Percentiles rank a stretch among this genome's conserved stretches.
Conservation (phyloP, 2,113 vertebrate species). For the Labeo catla region DNA sequence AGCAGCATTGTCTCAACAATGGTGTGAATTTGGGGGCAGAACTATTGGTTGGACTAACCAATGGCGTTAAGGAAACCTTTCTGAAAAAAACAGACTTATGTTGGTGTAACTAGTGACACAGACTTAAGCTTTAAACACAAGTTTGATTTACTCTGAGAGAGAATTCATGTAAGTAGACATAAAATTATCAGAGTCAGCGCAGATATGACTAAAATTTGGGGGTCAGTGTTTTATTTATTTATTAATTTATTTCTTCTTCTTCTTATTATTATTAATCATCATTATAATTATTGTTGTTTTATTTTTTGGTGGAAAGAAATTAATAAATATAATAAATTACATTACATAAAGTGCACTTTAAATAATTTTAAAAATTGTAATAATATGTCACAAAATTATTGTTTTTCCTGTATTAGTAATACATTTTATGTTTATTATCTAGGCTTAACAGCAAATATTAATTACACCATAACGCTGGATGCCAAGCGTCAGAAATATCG, state of each 20-base stretch:
- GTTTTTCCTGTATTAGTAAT: too few relatives aligned
- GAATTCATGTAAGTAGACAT: background rate
- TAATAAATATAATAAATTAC: too few relatives aligned
- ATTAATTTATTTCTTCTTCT: too few relatives aligned
- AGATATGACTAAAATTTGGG: too few relatives aligned
- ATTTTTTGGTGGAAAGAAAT: too few relatives aligned
- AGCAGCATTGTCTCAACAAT: background rate
- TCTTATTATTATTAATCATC: too few relatives aligned
- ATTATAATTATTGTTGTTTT: too few relatives aligned
- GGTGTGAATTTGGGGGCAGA: background rate
- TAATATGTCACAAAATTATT: too few relatives aligned
- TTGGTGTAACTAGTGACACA: background rate
- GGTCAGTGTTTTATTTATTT: too few relatives aligned
- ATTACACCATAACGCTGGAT: conserved; percentile 70
- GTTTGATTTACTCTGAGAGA: background rate
- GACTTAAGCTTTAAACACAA: background rate
- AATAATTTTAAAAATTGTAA: too few relatives aligned
- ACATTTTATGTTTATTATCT: background rate
- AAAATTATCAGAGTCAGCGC: too few relatives aligned
- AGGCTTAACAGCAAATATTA: conserved; percentile 64
- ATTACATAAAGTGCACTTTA: too few relatives aligned
- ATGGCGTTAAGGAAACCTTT: background rate
- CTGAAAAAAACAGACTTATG: background rate
- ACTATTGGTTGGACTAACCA: background rate
- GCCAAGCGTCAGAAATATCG: conserved; percentile 66